phyloP scores from a whole-genome alignment of 2,113 vertebrate species.

The Etheostoma spectabile region DNA sequence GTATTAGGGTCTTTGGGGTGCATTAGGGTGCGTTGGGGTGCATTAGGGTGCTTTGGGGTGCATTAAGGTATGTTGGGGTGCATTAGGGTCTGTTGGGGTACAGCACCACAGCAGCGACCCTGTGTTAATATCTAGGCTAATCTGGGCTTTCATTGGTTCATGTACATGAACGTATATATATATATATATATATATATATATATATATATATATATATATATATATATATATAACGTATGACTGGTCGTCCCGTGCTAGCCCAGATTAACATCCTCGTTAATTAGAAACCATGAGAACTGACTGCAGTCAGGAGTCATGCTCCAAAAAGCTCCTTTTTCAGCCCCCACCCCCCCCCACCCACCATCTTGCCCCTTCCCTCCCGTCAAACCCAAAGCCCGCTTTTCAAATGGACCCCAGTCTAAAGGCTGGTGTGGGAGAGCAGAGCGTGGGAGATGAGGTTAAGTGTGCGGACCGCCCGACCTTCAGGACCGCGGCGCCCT shows the following conservation, averaged over 20 bases:
- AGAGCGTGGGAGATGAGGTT: slow-evolving; percentile 76
- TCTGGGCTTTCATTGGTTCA: slow-evolving; percentile 77
- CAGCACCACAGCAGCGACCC: slow-evolving; percentile 26
- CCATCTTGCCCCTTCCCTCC: slow-evolving; percentile 2
- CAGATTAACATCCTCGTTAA: slow-evolving; percentile 76
- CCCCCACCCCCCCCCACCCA: not conserved
- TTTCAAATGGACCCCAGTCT: slow-evolving; percentile 78
- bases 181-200: too few species aligned
- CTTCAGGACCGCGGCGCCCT: slow-evolving; percentile 74
- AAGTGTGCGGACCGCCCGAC: slow-evolving; percentile 76
- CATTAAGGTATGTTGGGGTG: too few species aligned
- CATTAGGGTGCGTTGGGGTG: too few species aligned
- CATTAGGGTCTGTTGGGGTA: too few species aligned
- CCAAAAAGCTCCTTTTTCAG: slow-evolving; percentile 59
- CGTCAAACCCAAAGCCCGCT: slow-evolving; percentile 63
- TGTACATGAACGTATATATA: too few species aligned
- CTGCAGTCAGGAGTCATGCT: slow-evolving; percentile 61
- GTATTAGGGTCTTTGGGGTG: too few species aligned
- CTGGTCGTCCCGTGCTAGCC: slow-evolving; percentile 56
- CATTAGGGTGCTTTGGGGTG: too few species aligned
- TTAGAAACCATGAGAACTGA: slow-evolving; percentile 78
- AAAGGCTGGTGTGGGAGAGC: slow-evolving; percentile 66
- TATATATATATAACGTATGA: too few species aligned
- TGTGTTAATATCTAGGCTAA: slow-evolving; percentile 77
- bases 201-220: too few species aligned